These are phyloP conservation scores for Patella pellucida DNA, from an alignment of 2,888 invertebrate species.

Conservation along the genomic window DNA sequence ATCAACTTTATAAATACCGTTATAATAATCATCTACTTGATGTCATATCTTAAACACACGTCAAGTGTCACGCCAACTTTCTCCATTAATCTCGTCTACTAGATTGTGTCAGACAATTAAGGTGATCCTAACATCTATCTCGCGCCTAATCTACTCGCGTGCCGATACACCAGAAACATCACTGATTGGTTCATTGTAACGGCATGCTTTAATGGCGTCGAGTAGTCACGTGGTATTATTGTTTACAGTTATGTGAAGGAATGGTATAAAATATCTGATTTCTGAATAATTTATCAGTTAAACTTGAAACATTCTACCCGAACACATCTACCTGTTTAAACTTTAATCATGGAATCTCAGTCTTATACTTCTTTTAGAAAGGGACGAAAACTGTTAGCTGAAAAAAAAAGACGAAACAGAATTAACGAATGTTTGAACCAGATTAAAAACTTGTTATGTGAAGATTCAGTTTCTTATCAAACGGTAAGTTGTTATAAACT, in stretches of 20 bases:
- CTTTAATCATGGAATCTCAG: neutral
- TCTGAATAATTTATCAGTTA: too few species aligned
- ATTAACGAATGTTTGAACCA: neutral
- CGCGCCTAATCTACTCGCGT: neutral
- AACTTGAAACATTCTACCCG: neutral
- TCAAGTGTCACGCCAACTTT: too few species aligned
- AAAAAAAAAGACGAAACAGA: constrained; percentile 2
- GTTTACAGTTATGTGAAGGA: neutral
- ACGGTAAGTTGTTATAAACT: neutral
- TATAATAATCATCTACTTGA: too few species aligned
- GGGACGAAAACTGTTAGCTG: neutral
- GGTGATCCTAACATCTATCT: neutral
- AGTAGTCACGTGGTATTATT: neutral
- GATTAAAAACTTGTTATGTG: neutral
- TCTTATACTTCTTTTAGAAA: neutral
- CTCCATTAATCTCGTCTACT: too few species aligned
- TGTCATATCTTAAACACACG: too few species aligned
- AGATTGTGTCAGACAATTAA: constrained; percentile 1
- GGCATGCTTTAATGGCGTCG: neutral
- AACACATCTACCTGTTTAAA: neutral
- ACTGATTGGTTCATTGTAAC: neutral
- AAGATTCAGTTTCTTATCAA: neutral
- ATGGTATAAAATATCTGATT: neutral
- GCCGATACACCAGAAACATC: neutral
- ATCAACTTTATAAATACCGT: too few species aligned